Evolutionary conservation across 2,113 vertebrate genomes (phyloP).

Genomic region (Austrofundulus limnaeus): DNA sequence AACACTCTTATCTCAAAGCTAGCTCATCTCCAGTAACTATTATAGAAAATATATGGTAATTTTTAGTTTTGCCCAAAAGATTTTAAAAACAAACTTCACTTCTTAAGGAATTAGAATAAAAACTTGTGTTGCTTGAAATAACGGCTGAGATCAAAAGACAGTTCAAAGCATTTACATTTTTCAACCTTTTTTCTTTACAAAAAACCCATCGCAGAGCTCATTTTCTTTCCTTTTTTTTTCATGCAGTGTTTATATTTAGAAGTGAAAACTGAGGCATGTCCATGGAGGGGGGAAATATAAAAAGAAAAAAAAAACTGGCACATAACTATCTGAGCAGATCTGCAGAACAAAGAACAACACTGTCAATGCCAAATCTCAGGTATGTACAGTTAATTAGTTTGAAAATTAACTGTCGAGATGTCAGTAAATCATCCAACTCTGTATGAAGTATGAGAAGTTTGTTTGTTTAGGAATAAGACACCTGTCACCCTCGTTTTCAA

Average conservation of each 20-base stretch:
- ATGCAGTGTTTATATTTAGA: constrained; percentile 16
- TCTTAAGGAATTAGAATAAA: not conserved
- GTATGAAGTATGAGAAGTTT: constrained; percentile 19
- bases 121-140: not conserved
- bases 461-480: constrained; percentile 32
- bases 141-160: constrained; percentile 17
- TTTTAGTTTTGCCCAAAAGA: too few relatives aligned
- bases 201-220: not conserved
- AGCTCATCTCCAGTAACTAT: too few relatives aligned
- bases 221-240: not conserved
- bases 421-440: constrained; percentile 20
- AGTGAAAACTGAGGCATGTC: constrained; percentile 43
- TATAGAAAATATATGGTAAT: too few relatives aligned
- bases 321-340: constrained; percentile 26
- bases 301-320: constrained; percentile 6
- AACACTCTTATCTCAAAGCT: too few relatives aligned
- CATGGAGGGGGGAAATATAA: constrained; percentile 1
- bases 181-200: not conserved
- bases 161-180: not conserved
- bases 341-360: constrained; percentile 17
- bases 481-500: constrained; percentile 6
- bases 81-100: not conserved
- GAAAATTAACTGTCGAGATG: constrained; percentile 50
- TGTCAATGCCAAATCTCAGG: constrained; percentile 40
- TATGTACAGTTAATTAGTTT: constrained; percentile 56